Conservation (phyloP, 2,797 vertebrate genomes). For the Rhinichthys osculus region DNA sequence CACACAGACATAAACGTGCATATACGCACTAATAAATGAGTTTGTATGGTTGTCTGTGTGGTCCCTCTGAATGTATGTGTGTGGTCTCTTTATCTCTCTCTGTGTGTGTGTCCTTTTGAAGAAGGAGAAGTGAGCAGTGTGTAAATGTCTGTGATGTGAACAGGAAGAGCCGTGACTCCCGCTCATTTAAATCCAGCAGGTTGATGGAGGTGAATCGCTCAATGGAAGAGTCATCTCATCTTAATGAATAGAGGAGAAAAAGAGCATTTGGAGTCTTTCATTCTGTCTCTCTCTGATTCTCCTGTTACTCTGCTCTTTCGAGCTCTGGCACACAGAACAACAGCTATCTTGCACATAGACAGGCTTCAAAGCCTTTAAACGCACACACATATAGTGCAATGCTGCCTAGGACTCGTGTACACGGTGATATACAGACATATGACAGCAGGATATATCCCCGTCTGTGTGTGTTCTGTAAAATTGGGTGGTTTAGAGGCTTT, state of each 20-base stretch:
- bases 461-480: constrained; percentile 35
- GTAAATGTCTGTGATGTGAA: constrained; percentile 40
- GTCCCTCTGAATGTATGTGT: constrained; percentile 5
- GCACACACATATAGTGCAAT: constrained; percentile 39
- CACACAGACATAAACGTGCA: not conserved
- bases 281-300: constrained; percentile 23
- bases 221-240: constrained; percentile 32
- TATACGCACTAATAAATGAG: not conserved
- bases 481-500: constrained; percentile 20
- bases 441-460: constrained; percentile 34
- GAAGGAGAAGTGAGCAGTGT: constrained; percentile 33
- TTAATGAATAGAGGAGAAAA: constrained; percentile 41
- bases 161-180: constrained; percentile 46
- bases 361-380: constrained; percentile 43
- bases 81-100: not conserved
- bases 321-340: constrained; percentile 57
- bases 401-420: constrained; percentile 44
- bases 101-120: not conserved
- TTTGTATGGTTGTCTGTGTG: constrained; percentile 33
- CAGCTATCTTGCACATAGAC: constrained; percentile 56
- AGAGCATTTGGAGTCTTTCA: constrained; percentile 24
- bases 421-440: constrained; percentile 40
- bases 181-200: constrained; percentile 46
- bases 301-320: constrained; percentile 45
- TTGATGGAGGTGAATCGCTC: constrained; percentile 38